phyloP scores from a whole-genome alignment of 23 tunicate genomes.

The Halocynthia aurantium region DNA sequence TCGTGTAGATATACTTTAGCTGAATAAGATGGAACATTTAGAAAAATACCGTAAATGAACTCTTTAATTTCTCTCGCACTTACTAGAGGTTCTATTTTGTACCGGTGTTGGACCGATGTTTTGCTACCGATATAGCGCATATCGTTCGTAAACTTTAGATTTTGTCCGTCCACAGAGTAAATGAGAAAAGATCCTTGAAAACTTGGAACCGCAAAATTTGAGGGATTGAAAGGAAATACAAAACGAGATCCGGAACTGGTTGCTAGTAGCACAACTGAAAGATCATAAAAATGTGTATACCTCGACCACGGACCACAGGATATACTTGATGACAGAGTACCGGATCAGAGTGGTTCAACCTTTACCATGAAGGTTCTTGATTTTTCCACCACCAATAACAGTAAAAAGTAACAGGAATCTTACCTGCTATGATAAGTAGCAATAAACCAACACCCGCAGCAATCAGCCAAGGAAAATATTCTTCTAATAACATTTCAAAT shows the following conservation, averaged over 20 bases:
- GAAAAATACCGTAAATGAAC: neutral
- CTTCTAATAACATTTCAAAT: slow-evolving; percentile 4
- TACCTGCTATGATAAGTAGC: slow-evolving; percentile 30
- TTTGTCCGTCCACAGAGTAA: slow-evolving; percentile 33
- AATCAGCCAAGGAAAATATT: slow-evolving; percentile 23
- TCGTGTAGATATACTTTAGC: slow-evolving; percentile 34
- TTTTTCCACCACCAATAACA: too few species aligned
- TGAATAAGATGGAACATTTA: neutral
- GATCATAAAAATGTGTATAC: neutral
- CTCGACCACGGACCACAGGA: too few species aligned
- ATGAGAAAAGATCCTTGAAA: slow-evolving; percentile 38
- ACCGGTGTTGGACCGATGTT: slow-evolving; percentile 14
- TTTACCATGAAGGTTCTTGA: too few species aligned
- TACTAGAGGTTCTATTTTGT: slow-evolving; percentile 49
- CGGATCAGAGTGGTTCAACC: too few species aligned
- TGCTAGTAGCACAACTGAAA: slow-evolving; percentile 28
- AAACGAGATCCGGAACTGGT: slow-evolving; percentile 15
- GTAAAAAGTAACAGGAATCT: neutral
- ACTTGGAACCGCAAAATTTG: slow-evolving; percentile 22
- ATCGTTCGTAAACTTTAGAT: slow-evolving; percentile 30
- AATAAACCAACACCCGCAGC: slow-evolving; percentile 23
- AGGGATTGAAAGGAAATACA: neutral
- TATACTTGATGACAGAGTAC: too few species aligned
- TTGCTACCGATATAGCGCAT: slow-evolving; percentile 37
- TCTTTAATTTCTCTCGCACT: neutral